These are phyloP conservation scores for Hyposoter didymator DNA, from an alignment of 2,888 invertebrate genomes.

Conservation along the genomic window DNA sequence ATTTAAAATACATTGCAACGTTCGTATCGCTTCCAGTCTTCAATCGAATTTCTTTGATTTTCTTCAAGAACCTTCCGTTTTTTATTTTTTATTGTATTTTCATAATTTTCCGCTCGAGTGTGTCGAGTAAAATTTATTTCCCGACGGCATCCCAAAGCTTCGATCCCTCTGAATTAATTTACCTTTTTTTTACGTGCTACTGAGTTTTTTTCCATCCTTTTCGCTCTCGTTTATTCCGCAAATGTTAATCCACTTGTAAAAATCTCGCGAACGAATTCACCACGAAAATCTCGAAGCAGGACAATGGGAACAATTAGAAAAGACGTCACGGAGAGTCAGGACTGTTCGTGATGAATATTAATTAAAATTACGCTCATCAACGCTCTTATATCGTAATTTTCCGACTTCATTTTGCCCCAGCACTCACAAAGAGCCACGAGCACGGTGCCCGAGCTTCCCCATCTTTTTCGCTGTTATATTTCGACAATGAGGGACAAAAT, in stretches of 20 bases:
- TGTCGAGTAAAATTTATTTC: background rate
- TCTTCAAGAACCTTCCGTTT: background rate
- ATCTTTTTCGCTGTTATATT: slow-evolving; percentile 51
- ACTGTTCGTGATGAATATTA: slow-evolving; percentile 75
- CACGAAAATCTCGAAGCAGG: slow-evolving; percentile 48
- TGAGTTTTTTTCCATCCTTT: background rate
- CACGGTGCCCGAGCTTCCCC: background rate
- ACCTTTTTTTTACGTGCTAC: background rate
- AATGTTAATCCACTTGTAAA: slow-evolving; percentile 6
- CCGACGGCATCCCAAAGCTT: background rate
- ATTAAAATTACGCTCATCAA: slow-evolving; percentile 73
- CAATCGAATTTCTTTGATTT: background rate
- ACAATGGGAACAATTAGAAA: slow-evolving; percentile 63
- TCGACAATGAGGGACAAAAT: slow-evolving; percentile 65
- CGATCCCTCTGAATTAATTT: background rate
- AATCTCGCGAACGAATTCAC: slow-evolving; percentile 22
- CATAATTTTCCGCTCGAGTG: background rate
- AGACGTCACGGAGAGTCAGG: slow-evolving; percentile 58
- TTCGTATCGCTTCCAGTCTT: too few species aligned
- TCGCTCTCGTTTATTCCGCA: too few species aligned
- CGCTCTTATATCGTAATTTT: slow-evolving; percentile 13
- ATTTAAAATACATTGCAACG: background rate
- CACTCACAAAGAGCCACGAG: background rate
- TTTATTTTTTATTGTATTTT: background rate
- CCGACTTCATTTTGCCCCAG: slow-evolving; percentile 33